These are phyloP conservation scores for Aphelocoma californica DNA, from an alignment of 2,797 vertebrate genomes.

Conservation along the genomic window DNA sequence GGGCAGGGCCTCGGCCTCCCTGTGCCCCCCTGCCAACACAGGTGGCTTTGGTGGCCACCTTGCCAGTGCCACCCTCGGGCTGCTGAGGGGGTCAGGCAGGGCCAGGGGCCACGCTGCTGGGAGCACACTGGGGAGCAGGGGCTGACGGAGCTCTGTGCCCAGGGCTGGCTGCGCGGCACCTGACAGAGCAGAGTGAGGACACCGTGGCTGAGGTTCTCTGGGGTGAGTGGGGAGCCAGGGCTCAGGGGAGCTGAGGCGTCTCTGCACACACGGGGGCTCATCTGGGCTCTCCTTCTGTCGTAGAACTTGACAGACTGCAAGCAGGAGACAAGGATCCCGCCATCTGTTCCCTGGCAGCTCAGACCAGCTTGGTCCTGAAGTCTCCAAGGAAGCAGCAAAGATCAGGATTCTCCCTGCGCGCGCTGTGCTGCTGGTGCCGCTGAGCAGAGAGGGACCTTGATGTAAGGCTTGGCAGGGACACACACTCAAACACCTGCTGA, in stretches of 20 bases:
- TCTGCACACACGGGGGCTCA: background rate
- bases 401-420: background rate
- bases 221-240: background rate
- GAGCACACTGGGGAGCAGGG: background rate
- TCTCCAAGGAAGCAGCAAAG: no score
- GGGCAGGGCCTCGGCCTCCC: background rate
- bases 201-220: background rate
- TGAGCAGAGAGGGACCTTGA: background rate
- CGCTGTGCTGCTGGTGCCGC: background rate
- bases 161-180: background rate
- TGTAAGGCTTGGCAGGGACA: no score
- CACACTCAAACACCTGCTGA: background rate
- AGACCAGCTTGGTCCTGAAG: background rate
- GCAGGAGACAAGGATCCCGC: no score
- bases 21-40: background rate
- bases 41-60: background rate
- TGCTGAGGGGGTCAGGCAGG: background rate
- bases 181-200: background rate
- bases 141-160: background rate
- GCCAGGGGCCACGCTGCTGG: background rate
- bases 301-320: background rate
- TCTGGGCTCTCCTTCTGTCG: background rate
- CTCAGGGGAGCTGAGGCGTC: rapidly evolving
- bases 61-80: background rate
- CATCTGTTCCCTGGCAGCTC: background rate